Evolutionary conservation across 2,888 invertebrate genomes (phyloP).

Genomic region (Imbricaverruca yamaguchii): DNA sequence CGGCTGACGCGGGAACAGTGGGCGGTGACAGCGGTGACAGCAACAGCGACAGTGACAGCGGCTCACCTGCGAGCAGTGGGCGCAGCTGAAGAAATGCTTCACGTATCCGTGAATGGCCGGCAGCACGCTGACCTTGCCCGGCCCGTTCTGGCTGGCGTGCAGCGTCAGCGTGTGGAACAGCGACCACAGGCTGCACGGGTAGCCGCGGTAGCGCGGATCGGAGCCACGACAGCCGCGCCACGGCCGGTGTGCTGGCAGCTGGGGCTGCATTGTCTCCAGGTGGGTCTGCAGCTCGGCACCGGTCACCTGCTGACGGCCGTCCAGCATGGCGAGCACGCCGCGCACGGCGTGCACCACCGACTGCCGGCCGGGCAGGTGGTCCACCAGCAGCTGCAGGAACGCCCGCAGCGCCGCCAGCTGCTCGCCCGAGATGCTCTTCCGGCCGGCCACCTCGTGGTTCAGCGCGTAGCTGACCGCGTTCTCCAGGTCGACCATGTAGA

Average conservation of each 20-base stretch:
- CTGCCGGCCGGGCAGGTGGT: constrained; percentile 69
- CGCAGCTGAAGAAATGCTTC: constrained; percentile 86
- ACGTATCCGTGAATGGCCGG: constrained; percentile 80
- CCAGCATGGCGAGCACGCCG: constrained; percentile 52
- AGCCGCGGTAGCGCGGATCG: constrained; percentile 64
- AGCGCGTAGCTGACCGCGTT: constrained; percentile 75
- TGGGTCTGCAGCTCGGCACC: constrained; percentile 41
- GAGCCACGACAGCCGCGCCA: constrained; percentile 82
- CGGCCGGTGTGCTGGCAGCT: constrained; percentile 34
- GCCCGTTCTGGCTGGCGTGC: constrained; percentile 51
- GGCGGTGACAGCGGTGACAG: no score
- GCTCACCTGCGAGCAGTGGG: constrained; percentile 60
- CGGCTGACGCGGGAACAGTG: no score
- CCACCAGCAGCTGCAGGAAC: constrained; percentile 61
- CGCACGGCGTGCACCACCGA: constrained; percentile 58
- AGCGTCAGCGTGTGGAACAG: constrained; percentile 88
- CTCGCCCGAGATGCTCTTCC: constrained; percentile 60
- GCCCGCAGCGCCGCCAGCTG: constrained; percentile 62
- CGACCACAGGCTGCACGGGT: constrained; percentile 91
- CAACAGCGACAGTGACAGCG: no score
- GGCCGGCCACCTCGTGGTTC: constrained; percentile 69
- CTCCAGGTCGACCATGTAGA: constrained; percentile 82
- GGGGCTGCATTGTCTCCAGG: constrained; percentile 23
- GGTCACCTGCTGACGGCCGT: constrained; percentile 36
- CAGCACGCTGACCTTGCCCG: constrained; percentile 56